These are phyloP conservation scores for Hermaeophaga mercurialis DNA, from an alignment of 2,888 invertebrate genomes.

Conservation along the genomic window DNA sequence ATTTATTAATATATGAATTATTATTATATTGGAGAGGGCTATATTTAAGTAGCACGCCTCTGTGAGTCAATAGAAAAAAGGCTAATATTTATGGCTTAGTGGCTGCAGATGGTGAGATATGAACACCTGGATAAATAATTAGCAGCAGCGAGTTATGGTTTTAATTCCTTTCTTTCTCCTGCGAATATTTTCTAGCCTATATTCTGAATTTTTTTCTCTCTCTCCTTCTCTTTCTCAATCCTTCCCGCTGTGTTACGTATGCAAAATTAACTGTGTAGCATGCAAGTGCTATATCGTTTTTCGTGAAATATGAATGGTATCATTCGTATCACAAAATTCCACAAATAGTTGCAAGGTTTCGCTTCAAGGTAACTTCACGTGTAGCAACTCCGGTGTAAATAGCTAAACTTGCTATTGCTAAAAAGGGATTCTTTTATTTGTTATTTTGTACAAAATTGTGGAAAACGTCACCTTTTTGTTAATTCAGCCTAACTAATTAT, in stretches of 20 bases:
- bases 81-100: constrained; percentile 30
- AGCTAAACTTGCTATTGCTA: no score
- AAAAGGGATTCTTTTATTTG: no score
- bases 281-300: constrained; percentile 15
- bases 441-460: no score
- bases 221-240: background rate
- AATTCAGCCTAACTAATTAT: no score
- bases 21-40: no score
- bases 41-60: constrained; percentile 12
- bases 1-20: no score
- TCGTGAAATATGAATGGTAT: constrained; percentile 17
- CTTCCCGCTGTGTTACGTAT: constrained; percentile 18
- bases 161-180: constrained; percentile 30
- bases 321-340: constrained; percentile 17
- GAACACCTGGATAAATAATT: constrained; percentile 40
- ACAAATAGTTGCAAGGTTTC: constrained; percentile 13
- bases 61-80: constrained; percentile 30
- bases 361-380: no score
- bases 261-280: constrained; percentile 10
- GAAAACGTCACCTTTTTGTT: no score
- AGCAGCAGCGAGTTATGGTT: constrained; percentile 34
- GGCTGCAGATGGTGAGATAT: constrained; percentile 36
- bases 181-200: constrained; percentile 29
- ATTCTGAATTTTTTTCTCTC: constrained; percentile 15
- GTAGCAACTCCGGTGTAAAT: no score